Percentiles rank a stretch among this genome's conserved stretches.
Conservation (phyloP, 2,888 invertebrate species). For the Scaptomyza polygonia region DNA sequence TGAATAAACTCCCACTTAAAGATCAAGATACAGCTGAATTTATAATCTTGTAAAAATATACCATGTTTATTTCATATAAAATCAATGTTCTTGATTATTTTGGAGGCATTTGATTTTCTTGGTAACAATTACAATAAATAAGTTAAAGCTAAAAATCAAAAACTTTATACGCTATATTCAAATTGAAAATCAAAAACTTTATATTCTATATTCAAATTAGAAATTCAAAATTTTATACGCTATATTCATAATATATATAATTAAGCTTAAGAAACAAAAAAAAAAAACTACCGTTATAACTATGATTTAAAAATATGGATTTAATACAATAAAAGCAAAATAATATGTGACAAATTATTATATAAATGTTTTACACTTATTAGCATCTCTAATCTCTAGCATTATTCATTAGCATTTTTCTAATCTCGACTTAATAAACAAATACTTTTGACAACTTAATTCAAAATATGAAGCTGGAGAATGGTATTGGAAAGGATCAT, state of each 20-base stretch:
- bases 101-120: conserved; percentile 54
- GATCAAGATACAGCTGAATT: not conserved
- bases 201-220: conserved; percentile 6
- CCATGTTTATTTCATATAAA: conserved; percentile 55
- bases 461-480: not conserved
- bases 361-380: conserved; percentile 36
- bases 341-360: conserved; percentile 7
- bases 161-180: conserved; percentile 11
- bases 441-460: conserved; percentile 44
- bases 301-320: conserved; percentile 21
- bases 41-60: conserved; percentile 64
- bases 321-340: conserved; percentile 2
- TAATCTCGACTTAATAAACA: conserved; percentile 43
- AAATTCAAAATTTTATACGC: conserved; percentile 16
- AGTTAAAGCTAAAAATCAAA: conserved; percentile 17
- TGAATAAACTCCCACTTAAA: not conserved
- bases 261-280: conserved; percentile 25
- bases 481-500: not conserved
- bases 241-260: conserved; percentile 13
- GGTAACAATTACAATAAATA: conserved; percentile 36
- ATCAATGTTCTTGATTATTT: conserved; percentile 42
- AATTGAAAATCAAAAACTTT: conserved; percentile 15
- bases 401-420: too few species aligned
- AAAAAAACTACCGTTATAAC: conserved; percentile 4
- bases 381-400: conserved; percentile 50